Evolutionary conservation across 1,140 invertebrate genomes (phyloP).

Genomic region (Contarinia nasturtii): DNA sequence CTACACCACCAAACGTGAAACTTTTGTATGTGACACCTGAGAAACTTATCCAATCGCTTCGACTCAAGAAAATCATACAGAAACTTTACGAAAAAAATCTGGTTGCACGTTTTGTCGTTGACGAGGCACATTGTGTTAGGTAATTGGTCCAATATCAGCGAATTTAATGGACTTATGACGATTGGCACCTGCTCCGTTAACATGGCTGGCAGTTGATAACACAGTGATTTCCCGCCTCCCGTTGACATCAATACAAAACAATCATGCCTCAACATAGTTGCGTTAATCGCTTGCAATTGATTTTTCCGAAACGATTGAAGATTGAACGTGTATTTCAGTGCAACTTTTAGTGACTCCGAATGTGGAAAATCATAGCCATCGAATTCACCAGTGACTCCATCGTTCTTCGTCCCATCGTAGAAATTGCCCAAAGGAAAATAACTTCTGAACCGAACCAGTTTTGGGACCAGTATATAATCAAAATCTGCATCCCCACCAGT

Average conservation of each 20-base stretch:
- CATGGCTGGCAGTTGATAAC: constrained; percentile 77
- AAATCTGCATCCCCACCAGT: too few relatives aligned
- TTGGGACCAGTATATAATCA: too few relatives aligned
- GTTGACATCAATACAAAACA: constrained; percentile 96
- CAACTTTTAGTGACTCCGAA: constrained; percentile 43
- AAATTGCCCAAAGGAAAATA: constrained; percentile 39
- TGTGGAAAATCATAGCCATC: constrained; percentile 49
- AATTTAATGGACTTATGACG: constrained; percentile 87
- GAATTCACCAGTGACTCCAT: constrained; percentile 54
- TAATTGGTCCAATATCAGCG: constrained; percentile 89
- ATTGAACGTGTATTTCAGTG: constrained; percentile 65
- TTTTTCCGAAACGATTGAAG: constrained; percentile 74
- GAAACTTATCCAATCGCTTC: too few relatives aligned
- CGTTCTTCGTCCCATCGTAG: constrained; percentile 41
- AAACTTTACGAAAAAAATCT: too few relatives aligned
- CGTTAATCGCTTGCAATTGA: constrained; percentile 89
- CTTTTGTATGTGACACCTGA: too few relatives aligned
- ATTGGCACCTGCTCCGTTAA: constrained; percentile 61
- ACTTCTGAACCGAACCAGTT: too few relatives aligned
- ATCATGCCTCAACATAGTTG: constrained; percentile 68
- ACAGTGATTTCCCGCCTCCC: constrained; percentile 94
- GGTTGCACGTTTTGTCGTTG: too few relatives aligned
- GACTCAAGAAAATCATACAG: too few relatives aligned
- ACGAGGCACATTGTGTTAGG: too few relatives aligned
- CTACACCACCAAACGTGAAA: too few relatives aligned